These are phyloP conservation scores for Atherinosoma microstoma DNA, from an alignment of 2,797 vertebrate species.

Conservation along the genomic window DNA sequence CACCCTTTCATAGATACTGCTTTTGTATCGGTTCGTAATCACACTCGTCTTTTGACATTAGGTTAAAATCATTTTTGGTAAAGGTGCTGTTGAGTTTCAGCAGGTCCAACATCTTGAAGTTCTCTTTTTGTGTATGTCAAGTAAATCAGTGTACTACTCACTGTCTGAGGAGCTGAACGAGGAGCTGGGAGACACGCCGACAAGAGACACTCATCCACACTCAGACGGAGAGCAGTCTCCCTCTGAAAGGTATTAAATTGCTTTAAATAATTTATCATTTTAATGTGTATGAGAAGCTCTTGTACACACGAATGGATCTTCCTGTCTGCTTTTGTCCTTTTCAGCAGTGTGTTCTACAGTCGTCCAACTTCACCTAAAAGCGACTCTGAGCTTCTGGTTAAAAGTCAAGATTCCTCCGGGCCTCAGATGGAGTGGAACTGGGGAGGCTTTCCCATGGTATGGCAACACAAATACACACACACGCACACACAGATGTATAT, in stretches of 20 bases:
- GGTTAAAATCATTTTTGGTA: background rate
- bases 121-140: slow-evolving; percentile 57
- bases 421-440: slow-evolving; percentile 93
- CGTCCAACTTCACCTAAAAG: slow-evolving; percentile 86
- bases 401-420: slow-evolving; percentile 79
- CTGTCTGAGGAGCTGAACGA: slow-evolving; percentile 76
- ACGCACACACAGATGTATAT: background rate
- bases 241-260: slow-evolving; percentile 59
- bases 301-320: background rate
- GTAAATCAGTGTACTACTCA: slow-evolving; percentile 85
- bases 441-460: slow-evolving; percentile 92
- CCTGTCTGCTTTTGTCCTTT: background rate
- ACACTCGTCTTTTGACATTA: background rate
- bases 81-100: background rate
- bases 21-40: background rate
- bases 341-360: slow-evolving; percentile 71
- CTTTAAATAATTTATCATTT: slow-evolving; percentile 6
- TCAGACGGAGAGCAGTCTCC: slow-evolving; percentile 87
- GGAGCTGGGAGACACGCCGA: slow-evolving; percentile 26
- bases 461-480: background rate
- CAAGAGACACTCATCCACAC: slow-evolving; percentile 78
- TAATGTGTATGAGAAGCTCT: background rate
- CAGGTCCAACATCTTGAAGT: background rate
- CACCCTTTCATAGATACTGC: background rate
- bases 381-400: slow-evolving; percentile 92